Percentiles rank a stretch among this genome's conserved stretches.
Conservation (phyloP, 1,140 invertebrate genomes). For the Drosophila pallidifrons region DNA sequence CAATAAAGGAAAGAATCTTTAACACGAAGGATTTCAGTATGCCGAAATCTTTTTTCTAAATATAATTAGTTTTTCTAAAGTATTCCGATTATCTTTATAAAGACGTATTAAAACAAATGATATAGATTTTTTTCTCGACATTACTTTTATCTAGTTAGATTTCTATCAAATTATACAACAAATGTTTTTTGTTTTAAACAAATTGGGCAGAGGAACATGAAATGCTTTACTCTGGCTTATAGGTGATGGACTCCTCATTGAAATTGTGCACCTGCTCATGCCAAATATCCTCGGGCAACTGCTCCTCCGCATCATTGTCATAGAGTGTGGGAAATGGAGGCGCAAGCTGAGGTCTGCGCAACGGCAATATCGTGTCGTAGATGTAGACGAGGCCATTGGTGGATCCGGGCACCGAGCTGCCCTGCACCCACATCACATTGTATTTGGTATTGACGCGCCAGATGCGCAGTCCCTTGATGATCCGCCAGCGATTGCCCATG, state of each 20-base stretch:
- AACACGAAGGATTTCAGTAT: no score
- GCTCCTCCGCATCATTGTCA: slow-evolving; percentile 88
- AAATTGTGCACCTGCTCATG: slow-evolving; percentile 78
- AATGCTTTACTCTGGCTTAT: slow-evolving; percentile 60
- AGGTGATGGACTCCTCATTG: slow-evolving; percentile 75
- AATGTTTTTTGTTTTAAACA: slow-evolving; percentile 21
- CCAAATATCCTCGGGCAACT: slow-evolving; percentile 84
- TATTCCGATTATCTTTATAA: no score
- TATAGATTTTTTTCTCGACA: background rate
- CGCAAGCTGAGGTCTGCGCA: slow-evolving; percentile 86
- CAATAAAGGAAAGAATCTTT: no score
- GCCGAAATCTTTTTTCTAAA: no score
- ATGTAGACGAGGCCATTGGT: slow-evolving; percentile 92
- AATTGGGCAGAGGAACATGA: background rate
- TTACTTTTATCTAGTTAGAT: slow-evolving; percentile 32
- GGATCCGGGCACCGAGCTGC: slow-evolving; percentile 92
- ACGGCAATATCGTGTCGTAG: slow-evolving; percentile 91
- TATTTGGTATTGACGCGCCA: slow-evolving; percentile 96
- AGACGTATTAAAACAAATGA: background rate
- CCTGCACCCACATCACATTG: slow-evolving; percentile 95
- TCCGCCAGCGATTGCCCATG: slow-evolving; percentile 95
- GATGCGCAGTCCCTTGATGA: slow-evolving; percentile 91
- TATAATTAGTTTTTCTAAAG: no score
- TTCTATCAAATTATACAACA: slow-evolving; percentile 32
- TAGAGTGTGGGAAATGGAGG: slow-evolving; percentile 94